Evolutionary conservation across 2,113 vertebrate genomes (phyloP).

Genomic region (Mixornis gularis): DNA sequence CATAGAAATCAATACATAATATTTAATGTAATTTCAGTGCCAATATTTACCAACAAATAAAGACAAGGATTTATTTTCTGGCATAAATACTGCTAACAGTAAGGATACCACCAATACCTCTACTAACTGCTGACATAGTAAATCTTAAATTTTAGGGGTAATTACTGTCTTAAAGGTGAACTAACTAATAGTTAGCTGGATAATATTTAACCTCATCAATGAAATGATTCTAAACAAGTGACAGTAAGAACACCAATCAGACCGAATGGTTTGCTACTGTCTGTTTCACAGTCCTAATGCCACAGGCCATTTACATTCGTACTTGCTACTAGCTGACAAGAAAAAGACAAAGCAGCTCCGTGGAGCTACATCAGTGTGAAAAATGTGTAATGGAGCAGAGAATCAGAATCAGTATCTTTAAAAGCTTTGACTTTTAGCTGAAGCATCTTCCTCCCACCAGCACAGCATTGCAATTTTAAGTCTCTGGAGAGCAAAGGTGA

Average conservation of each 20-base stretch:
- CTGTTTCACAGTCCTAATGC: background rate
- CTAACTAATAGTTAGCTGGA: background rate
- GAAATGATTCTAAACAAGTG: background rate
- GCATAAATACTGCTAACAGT: background rate
- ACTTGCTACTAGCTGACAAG: background rate
- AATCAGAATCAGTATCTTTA: background rate
- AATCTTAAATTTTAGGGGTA: background rate
- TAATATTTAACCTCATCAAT: background rate
- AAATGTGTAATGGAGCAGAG: background rate
- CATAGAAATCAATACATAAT: background rate
- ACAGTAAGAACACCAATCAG: background rate
- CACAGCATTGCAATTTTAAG: background rate
- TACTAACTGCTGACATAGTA: background rate
- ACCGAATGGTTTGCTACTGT: background rate
- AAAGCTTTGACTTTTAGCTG: background rate
- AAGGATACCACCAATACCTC: background rate
- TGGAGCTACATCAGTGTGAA: background rate
- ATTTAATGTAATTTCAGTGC: background rate
- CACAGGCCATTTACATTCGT: background rate
- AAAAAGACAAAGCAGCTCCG: background rate
- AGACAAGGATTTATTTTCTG: background rate
- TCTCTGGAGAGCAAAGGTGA: background rate
- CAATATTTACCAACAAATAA: background rate
- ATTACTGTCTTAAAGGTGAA: background rate
- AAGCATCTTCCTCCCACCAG: background rate